Base-by-base conservation (phyloP, 2,113 vertebrate species). In the Gallinago undulata region DNA sequence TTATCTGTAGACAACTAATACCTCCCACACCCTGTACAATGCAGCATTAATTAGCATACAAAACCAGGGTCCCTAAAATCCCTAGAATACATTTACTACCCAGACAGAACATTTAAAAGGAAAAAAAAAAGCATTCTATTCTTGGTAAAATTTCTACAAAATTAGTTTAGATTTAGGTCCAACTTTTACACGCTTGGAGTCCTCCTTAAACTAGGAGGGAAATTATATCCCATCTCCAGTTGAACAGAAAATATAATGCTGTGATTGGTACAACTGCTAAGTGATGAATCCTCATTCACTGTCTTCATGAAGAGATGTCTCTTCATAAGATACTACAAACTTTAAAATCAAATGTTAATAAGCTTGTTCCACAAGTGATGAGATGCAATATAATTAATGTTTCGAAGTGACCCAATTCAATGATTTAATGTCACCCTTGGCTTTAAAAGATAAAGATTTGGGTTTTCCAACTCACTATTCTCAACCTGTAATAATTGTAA, bases 401-500 rank as follows among this genome's bases (percentile, higher is more conserved):
- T 57, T 24, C 6, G 3, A 59, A 27, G 43, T 4, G 1, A 27
- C 33, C 10, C 6, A 9, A 31, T 16, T 11, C 35, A 31, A 8
- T 3, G 25, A 8, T 4, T 47, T 35, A 64, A 64, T 2, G 53
- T 31, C 19, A 28, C 1, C 37, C 41, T 8, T 2, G 22, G 16
- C 45, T 62, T 80, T 45, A 27, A 16, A 64, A 45, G 11, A 9
- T 2, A 45, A 56, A 33, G 8, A 14, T 45, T 30, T 27, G 6
- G 1, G 2, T 2, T 12, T 79, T 43, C 70, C 31, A 13, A 43
- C 11, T 35, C 35, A 7, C 22, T 33, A 7, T 12, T n/a, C 53
- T 55, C 33, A 7, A 25, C 19, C 45, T 24, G 11, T 0, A 31
- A 16, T 4, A 43, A 17, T 1, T 2, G 0, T 0, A 14, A 2